Evolutionary conservation across 2,113 vertebrate species (phyloP).

Genomic region (Podiceps cristatus): DNA sequence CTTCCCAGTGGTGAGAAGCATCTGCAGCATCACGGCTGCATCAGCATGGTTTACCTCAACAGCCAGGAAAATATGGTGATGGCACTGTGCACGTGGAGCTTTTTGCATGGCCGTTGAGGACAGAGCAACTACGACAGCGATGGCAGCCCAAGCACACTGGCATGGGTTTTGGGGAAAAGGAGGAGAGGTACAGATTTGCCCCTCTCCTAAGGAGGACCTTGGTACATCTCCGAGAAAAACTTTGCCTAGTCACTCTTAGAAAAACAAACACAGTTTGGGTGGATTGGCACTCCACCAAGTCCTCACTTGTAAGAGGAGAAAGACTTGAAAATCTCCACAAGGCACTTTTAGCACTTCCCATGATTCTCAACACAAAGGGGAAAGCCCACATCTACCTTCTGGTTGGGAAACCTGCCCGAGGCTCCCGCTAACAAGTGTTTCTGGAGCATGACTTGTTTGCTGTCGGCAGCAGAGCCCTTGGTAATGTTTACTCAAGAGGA

Average conservation of each 20-base stretch:
- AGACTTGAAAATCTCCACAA: neutral
- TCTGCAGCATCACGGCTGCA: neutral
- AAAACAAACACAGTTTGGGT: neutral
- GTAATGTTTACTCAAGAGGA: neutral
- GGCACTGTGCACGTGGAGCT: neutral
- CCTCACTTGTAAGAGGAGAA: neutral
- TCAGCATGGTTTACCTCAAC: neutral
- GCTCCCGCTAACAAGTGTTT: neutral
- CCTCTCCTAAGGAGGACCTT: neutral
- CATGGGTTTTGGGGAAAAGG: neutral
- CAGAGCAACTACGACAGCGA: rapidly evolving
- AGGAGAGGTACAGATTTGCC: neutral
- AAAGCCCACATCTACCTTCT: neutral
- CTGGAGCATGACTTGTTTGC: neutral
- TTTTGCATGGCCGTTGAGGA: rapidly evolving
- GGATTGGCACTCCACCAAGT: neutral
- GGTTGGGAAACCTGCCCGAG: neutral
- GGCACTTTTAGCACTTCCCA: neutral
- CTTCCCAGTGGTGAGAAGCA: rapidly evolving
- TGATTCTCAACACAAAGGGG: neutral
- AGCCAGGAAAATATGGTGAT: neutral
- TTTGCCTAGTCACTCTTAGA: neutral
- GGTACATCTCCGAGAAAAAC: neutral
- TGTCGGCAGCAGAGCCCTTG: neutral
- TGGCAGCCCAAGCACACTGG: neutral